A percentile compares a stretch with the other conserved stretches of the same genome.
These are phyloP conservation scores for Hippocampus comes DNA, from an alignment of 2,113 vertebrate species.

Conservation along the genomic window DNA sequence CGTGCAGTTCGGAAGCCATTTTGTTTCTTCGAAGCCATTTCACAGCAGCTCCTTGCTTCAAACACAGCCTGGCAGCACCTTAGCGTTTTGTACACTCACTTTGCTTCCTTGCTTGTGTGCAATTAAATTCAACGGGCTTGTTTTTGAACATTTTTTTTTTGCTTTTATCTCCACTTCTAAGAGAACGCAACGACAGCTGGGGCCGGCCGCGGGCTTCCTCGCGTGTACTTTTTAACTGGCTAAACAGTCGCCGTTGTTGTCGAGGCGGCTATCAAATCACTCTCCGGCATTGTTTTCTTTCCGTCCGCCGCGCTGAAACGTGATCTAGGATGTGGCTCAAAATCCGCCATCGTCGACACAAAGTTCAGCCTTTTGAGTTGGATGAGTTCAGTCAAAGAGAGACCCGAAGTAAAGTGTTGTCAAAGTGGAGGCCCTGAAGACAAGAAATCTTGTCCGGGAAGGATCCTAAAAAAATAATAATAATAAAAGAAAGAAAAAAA, in stretches of 20 bases:
- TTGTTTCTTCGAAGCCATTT: conserved; percentile 7
- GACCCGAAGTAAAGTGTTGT: conserved; percentile 39
- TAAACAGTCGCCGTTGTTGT: conserved; percentile 28
- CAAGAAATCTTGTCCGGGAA: conserved; percentile 52
- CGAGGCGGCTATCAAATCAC: conserved; percentile 24
- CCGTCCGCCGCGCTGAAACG: conserved; percentile 2
- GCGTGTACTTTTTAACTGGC: conserved; percentile 34
- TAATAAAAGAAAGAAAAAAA: too few relatives aligned
- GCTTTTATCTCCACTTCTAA: conserved; percentile 50
- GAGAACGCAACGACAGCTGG: conserved; percentile 32
- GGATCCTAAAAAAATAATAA: conserved; percentile 22
- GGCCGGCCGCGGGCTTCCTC: conserved; percentile 51
- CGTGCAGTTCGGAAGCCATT: neutral
- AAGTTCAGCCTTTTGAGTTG: conserved; percentile 39
- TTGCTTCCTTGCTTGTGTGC: conserved; percentile 46
- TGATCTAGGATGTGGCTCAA: conserved; percentile 15
- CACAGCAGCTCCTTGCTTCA: conserved; percentile 11
- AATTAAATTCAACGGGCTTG: conserved; percentile 58
- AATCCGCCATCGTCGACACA: conserved; percentile 52
- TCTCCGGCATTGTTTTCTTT: conserved; percentile 10
- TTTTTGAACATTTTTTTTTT: conserved; percentile 34
- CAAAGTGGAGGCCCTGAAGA: conserved; percentile 25
- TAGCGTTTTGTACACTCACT: conserved; percentile 30
- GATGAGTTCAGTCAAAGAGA: conserved; percentile 51
- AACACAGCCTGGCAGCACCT: conserved; percentile 28